Percentiles rank a stretch among this genome's conserved stretches.
Conservation (phyloP, 2,888 invertebrate genomes). For the Rhagium mordax region DNA sequence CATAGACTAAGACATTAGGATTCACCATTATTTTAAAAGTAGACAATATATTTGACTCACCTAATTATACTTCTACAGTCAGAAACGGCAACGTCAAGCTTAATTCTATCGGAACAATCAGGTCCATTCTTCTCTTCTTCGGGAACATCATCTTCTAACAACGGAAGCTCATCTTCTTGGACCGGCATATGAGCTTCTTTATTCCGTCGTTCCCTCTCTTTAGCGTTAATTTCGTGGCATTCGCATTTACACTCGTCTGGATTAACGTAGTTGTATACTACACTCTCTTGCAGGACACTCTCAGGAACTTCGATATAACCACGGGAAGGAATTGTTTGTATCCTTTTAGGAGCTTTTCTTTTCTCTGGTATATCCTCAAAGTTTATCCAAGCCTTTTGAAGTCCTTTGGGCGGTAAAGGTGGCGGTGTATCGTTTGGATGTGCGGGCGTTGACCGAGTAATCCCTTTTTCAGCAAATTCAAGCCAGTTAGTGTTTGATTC, state of each 20-base stretch:
- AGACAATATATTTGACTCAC: constrained; percentile 51
- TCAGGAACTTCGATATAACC: constrained; percentile 69
- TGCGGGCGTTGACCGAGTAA: constrained; percentile 55
- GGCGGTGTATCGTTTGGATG: constrained; percentile 65
- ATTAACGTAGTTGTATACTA: constrained; percentile 85
- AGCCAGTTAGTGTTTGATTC: constrained; percentile 71
- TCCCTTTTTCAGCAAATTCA: constrained; percentile 78
- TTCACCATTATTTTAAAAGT: neutral
- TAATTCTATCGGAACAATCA: constrained; percentile 63
- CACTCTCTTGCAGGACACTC: constrained; percentile 67
- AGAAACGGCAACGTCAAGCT: constrained; percentile 60
- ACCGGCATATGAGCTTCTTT: constrained; percentile 50
- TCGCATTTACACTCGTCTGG: constrained; percentile 92
- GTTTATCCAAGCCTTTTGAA: constrained; percentile 83
- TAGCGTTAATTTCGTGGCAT: constrained; percentile 78
- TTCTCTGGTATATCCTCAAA: constrained; percentile 90
- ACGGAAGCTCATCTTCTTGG: constrained; percentile 72
- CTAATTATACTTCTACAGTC: constrained; percentile 69
- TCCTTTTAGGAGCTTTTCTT: constrained; percentile 85
- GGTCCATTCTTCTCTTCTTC: constrained; percentile 62
- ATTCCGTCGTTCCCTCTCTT: constrained; percentile 61
- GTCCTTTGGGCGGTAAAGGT: constrained; percentile 70
- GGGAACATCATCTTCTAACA: constrained; percentile 69
- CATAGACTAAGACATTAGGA: too few species aligned
- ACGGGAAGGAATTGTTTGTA: constrained; percentile 83